These are phyloP conservation scores for Plecturocebus donacophilus DNA, from an alignment of 2,113 vertebrate species.

Conservation along the genomic window DNA sequence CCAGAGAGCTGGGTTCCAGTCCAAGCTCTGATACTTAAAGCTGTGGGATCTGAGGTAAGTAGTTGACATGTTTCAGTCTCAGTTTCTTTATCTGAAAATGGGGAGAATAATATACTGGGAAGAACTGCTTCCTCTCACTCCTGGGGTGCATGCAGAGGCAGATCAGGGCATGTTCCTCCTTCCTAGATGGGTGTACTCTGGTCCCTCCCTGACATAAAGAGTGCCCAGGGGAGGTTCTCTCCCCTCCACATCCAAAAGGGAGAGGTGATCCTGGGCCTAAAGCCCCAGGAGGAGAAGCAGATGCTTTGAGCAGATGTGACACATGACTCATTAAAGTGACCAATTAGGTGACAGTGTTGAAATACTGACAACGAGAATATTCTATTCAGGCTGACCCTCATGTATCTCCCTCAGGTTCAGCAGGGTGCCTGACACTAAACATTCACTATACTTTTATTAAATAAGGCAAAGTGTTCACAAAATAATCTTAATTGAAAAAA, in stretches of 20 bases:
- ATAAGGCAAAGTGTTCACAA: slow-evolving; percentile 40
- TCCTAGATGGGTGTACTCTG: not conserved
- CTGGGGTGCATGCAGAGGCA: fast-evolving
- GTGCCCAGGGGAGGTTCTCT: not conserved
- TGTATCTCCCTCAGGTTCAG: not conserved
- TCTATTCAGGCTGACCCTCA: not conserved
- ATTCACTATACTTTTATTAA: slow-evolving; percentile 50
- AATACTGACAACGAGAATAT: slow-evolving; percentile 2
- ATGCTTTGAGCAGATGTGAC: not conserved
- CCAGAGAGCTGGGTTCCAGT: not conserved
- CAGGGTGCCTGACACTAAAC: slow-evolving; percentile 44
- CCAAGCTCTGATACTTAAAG: not conserved
- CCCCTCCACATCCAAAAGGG: not conserved
- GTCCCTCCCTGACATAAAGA: not conserved
- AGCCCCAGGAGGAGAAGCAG: not conserved
- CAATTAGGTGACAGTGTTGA: slow-evolving; percentile 39
- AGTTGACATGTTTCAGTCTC: not conserved
- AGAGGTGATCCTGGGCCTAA: not conserved
- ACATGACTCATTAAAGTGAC: slow-evolving; percentile 43
- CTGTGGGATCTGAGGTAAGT: not conserved
- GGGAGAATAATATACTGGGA: not conserved
- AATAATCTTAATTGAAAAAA: slow-evolving; percentile 14
- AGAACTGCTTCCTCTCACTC: not conserved
- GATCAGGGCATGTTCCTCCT: not conserved
- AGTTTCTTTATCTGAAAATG: not conserved